Base-by-base conservation (phyloP, 2,888 invertebrate genomes). In the Pyrrhia umbra region DNA sequence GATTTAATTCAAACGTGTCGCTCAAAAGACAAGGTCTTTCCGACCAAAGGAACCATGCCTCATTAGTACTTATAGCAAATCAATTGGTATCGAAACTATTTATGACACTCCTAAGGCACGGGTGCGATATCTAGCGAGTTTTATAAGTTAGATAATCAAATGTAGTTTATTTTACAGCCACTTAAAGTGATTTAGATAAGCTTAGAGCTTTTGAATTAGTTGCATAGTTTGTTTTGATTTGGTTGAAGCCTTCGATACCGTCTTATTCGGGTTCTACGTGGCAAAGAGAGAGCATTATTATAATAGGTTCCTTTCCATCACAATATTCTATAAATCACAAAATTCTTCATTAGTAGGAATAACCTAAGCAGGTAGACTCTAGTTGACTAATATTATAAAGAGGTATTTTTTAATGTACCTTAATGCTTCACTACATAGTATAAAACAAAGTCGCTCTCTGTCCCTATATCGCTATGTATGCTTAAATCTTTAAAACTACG, bases 61-160 rank as follows among this genome's bases (percentile, higher is more conserved):
- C 87, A 90, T 90, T 89, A 89, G 88, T 86, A 83, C 82, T 87
- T 80, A 78, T 81, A 79, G 79, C 82, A 82, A 85, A 87, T 87
- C 87, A 88, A 89, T 88, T 87, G 86, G 82, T 85, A 83, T 82
- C 75, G 70, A 79, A 71, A 77, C 66, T 81, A 81, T 85, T 83
- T 79, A 77, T 75, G 70, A 76, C 58, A 60, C 52, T 51, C 13
- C n/a, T 72, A 46, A 68, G 63, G 71, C 50, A 8, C 23, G 30
- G 74, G 74, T 68, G 61, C 51, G 46, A 77, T 23, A 68, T 61
- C 27, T 55, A 69, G 81, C 74, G 81, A 20, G 59, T 70, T 54
- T 25, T 71, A 72, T 72, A 76, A 57, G 37, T 47, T 27, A 58
- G 64, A 71, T 72, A 72, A 76, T 76, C 49, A 63, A 46, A 57